phyloP scores from a whole-genome alignment of 2,113 vertebrate species.

The Panthera leo region DNA sequence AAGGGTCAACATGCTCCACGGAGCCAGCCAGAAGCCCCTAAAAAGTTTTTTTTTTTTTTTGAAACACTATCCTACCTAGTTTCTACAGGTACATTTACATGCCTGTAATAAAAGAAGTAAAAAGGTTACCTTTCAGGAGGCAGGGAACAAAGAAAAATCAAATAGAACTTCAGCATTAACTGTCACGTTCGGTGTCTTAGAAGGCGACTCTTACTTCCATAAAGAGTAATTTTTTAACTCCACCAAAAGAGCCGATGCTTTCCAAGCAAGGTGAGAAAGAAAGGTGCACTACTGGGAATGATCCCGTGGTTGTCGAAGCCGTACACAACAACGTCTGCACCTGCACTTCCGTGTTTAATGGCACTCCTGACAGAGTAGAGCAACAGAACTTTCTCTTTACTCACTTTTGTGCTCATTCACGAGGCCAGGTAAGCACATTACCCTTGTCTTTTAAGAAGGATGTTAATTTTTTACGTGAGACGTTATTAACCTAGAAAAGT shows the following conservation, averaged over 20 bases:
- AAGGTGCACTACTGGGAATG: neutral
- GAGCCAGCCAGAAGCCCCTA: neutral
- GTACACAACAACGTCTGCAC: neutral
- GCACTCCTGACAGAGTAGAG: neutral
- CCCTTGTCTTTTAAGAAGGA: neutral
- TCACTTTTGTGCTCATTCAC: neutral
- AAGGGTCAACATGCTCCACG: neutral
- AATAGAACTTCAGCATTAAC: neutral
- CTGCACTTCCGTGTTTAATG: neutral
- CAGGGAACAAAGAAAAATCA: neutral
- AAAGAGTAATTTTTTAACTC: neutral
- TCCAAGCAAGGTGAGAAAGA: neutral
- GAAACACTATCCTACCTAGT: neutral
- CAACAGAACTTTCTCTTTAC: neutral
- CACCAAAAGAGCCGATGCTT: neutral
- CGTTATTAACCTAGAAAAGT: neutral
- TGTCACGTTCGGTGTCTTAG: neutral
- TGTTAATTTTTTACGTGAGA: neutral
- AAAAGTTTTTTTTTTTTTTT: neutral
- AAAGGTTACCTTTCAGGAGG: neutral
- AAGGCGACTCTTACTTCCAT: neutral
- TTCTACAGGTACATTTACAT: neutral
- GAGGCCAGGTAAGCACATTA: neutral
- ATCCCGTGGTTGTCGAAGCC: neutral
- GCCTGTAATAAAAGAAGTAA: neutral